Evolutionary conservation across 2,888 invertebrate genomes (phyloP).

Genomic region (Drosophila cognata): DNA sequence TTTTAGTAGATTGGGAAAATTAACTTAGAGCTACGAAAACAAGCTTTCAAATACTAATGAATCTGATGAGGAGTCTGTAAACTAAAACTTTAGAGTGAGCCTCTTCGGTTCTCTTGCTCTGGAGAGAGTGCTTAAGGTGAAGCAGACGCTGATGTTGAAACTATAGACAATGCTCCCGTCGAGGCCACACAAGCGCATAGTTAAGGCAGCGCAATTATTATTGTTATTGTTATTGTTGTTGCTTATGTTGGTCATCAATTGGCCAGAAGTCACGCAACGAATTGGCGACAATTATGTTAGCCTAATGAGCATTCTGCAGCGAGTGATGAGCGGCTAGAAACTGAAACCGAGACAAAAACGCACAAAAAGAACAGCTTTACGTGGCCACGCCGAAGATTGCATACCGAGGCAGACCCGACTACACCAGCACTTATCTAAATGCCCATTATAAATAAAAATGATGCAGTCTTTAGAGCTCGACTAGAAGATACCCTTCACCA

Average conservation of each 20-base stretch:
- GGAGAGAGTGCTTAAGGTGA: background rate
- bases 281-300: constrained; percentile 60
- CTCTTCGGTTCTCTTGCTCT: background rate
- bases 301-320: constrained; percentile 44
- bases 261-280: constrained; percentile 55
- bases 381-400: background rate
- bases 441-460: background rate
- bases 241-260: constrained; percentile 32
- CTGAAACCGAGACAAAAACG: background rate
- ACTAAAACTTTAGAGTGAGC: background rate
- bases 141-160: background rate
- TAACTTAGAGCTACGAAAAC: background rate
- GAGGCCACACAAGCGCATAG: constrained; percentile 33
- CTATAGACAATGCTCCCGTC: background rate
- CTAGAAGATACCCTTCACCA: background rate
- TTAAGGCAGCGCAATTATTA: background rate
- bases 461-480: background rate
- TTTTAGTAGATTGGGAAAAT: background rate
- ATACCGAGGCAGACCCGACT: background rate
- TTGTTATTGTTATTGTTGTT: background rate
- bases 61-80: background rate
- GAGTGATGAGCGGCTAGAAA: constrained; percentile 9
- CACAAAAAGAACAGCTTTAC: background rate
- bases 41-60: background rate
- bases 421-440: background rate